Base-by-base conservation (phyloP, 2,797 vertebrate genomes). In the Pogonophryne albipinna region DNA sequence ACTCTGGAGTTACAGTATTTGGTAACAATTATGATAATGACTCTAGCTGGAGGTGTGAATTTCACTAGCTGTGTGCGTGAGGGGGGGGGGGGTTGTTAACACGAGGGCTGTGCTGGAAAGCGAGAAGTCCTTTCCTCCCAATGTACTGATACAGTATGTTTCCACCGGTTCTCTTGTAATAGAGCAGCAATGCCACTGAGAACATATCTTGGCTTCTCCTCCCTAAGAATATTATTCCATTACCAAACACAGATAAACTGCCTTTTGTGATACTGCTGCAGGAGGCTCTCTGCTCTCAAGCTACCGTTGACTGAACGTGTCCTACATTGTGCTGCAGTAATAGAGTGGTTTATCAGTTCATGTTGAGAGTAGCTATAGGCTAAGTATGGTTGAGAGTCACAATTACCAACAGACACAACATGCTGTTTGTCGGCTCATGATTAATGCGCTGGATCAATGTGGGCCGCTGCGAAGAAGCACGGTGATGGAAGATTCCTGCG, bases 11-110 rank as follows among this genome's bases (percentile, higher is more conserved):
- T 80, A 87, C 85, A 88, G 87, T 94, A 93, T 94, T 94, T 95
- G 91, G 87, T 85, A 91, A 94, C 89, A 90, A 90, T 95, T 92
- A 94, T 92, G 89, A 90, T 93, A 94, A 93, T 94, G 84, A 83
- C 80, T 90, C 74, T 93, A 89, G 91, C 93, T 94, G 84, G 92
- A 93, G 92, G 93, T 94, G 91, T 89, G 90, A 85, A 87, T 94
- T 92, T 93, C 89, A 82, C 86, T 83, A 85, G 80, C 77, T 31
- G 50, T 44, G 60, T 6, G 9, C 5, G 51, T 13, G 51, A n/a
- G 14, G 38, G n/a, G n/a, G 14, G 20, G 13, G 31, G 13, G 2
- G 34, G 53, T 4, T 85, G 84, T 91, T 91, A 92, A 88, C 72
- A 71, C 4, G 15, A 72, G 79, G 47, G 10, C 78, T 45, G 64